phyloP scores from a whole-genome alignment of 2,888 invertebrate genomes.

The Micoletzkya japonica region DNA sequence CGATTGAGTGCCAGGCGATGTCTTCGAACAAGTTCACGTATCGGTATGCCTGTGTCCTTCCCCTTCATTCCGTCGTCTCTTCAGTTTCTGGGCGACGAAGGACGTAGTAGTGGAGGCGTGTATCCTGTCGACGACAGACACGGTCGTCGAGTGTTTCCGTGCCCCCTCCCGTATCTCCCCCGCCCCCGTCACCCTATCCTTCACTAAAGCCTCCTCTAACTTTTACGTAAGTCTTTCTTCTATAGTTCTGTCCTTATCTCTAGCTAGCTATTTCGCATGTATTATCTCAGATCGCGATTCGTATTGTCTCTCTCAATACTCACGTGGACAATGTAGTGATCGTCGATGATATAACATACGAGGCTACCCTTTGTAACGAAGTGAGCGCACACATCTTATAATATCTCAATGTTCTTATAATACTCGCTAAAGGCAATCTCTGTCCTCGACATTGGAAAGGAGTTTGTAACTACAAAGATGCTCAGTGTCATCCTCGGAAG shows the following conservation, averaged over 20 bases:
- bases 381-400: neutral
- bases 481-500: constrained; percentile 50
- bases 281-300: constrained; percentile 50
- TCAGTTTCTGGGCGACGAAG: constrained; percentile 48
- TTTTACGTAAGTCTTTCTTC: constrained; percentile 36
- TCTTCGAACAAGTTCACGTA: constrained; percentile 53
- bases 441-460: constrained; percentile 54
- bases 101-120: constrained; percentile 47
- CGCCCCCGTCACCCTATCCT: constrained; percentile 44
- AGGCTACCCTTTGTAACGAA: constrained; percentile 39
- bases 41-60: constrained; percentile 35
- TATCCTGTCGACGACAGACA: constrained; percentile 39
- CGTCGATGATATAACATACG: constrained; percentile 58
- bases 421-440: constrained; percentile 46
- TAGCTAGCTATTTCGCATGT: neutral
- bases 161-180: constrained; percentile 43
- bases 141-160: constrained; percentile 40
- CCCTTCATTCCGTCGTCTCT: neutral
- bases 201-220: constrained; percentile 42
- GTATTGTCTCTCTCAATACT: constrained; percentile 46
- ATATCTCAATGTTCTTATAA: neutral
- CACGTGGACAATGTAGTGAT: constrained; percentile 60
- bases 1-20: constrained; percentile 55
- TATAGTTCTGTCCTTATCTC: neutral
- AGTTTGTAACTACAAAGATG: constrained; percentile 57